A percentile compares a stretch with the other conserved stretches of the same genome.
Conservation (phyloP, 2,113 vertebrate species). For the Hippocampus guttulatus region DNA sequence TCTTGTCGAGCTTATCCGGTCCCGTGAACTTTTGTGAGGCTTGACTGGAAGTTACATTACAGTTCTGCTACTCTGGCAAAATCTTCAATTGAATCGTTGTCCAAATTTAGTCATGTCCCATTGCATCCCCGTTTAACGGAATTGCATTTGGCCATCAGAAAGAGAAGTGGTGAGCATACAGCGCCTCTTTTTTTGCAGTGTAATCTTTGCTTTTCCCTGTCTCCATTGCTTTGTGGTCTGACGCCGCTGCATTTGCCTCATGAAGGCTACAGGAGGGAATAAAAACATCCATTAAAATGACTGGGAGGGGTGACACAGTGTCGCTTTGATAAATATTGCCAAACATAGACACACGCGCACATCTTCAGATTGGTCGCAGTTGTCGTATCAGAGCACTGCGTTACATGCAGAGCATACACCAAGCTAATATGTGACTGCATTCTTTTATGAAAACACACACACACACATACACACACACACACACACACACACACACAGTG, state of each 20-base stretch:
- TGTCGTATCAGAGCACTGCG: neutral
- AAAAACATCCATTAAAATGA: conserved; percentile 10
- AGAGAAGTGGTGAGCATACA: conserved; percentile 63
- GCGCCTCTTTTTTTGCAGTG: conserved; percentile 47
- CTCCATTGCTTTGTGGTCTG: conserved; percentile 12
- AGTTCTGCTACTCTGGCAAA: conserved; percentile 13
- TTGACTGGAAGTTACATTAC: neutral
- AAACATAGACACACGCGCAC: neutral
- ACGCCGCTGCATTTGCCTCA: conserved; percentile 51
- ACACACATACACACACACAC: neutral
- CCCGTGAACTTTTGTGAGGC: conserved; percentile 4
- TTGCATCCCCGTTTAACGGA: conserved; percentile 29
- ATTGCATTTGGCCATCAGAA: conserved; percentile 57
- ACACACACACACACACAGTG: too few species aligned
- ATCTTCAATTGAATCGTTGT: conserved; percentile 22
- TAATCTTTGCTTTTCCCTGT: conserved; percentile 19
- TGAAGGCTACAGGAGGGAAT: conserved; percentile 61
- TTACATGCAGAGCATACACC: neutral
- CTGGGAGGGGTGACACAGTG: neutral
- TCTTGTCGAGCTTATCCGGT: neutral
- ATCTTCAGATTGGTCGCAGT: neutral
- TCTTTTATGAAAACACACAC: neutral
- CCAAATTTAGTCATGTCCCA: conserved; percentile 46
- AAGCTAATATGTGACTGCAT: neutral
- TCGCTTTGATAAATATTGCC: neutral